Percentiles rank a stretch among this genome's conserved stretches.
These are phyloP conservation scores for crab-eating macaque (Macaca fascicularis) DNA, from an alignment of 2,113 vertebrate species.

Conservation along the genomic window DNA sequence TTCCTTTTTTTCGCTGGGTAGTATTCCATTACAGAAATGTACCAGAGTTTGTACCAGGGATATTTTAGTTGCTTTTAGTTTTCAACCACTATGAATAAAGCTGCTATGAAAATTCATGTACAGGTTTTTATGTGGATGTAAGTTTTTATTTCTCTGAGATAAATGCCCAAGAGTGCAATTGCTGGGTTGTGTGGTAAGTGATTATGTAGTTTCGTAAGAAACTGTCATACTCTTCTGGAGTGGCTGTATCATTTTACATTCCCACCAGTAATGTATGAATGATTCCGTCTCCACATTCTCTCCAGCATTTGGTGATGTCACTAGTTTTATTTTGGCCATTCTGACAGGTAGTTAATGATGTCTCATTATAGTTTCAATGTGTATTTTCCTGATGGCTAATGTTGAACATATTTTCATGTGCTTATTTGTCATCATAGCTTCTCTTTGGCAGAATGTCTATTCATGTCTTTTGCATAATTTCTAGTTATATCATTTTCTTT, in stretches of 20 bases:
- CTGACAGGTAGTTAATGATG: neutral
- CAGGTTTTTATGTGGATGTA: neutral
- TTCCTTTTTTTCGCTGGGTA: slow-evolving; percentile 44
- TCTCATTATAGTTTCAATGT: neutral
- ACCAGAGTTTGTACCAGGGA: neutral
- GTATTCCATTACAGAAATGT: slow-evolving; percentile 11
- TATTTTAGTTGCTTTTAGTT: neutral
- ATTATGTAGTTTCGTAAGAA: neutral
- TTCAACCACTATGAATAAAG: neutral
- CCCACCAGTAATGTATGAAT: neutral
- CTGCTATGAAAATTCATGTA: neutral
- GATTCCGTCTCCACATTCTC: neutral
- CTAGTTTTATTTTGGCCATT: slow-evolving; percentile 26
- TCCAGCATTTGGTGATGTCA: neutral
- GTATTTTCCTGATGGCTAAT: neutral
- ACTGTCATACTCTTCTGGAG: neutral
- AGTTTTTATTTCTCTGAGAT: neutral
- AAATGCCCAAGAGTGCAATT: neutral
- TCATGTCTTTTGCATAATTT: neutral
- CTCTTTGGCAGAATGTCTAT: neutral
- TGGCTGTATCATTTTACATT: neutral
- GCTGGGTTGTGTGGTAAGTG: neutral
- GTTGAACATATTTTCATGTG: neutral
- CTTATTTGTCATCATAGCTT: neutral
- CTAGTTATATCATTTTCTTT: neutral